These are phyloP conservation scores for Thalassophryne amazonica DNA, from an alignment of 2,797 vertebrate genomes.

Conservation along the genomic window DNA sequence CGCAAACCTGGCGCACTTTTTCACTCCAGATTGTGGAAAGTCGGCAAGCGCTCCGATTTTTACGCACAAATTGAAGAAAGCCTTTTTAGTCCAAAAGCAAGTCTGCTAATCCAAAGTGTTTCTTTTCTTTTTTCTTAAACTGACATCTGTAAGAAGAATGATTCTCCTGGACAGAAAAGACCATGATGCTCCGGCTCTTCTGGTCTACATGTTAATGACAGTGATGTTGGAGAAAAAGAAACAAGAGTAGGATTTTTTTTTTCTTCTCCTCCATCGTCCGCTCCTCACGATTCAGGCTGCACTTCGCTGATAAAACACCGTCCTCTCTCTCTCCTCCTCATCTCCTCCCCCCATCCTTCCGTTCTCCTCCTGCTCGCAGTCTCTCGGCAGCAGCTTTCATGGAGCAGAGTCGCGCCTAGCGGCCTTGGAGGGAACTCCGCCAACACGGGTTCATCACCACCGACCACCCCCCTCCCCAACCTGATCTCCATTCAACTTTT, in stretches of 20 bases:
- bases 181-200: constrained; percentile 72
- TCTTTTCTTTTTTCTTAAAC: neutral
- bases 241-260: constrained; percentile 50
- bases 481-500: too few species aligned
- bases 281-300: constrained; percentile 82
- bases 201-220: constrained; percentile 66
- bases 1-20: constrained; percentile 56
- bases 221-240: constrained; percentile 47
- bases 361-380: constrained; percentile 2
- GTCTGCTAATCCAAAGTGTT: constrained; percentile 81
- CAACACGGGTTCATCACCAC: neutral
- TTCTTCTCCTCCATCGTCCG: constrained; percentile 56
- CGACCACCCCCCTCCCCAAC: constrained; percentile 3
- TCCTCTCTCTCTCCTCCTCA: constrained; percentile 74
- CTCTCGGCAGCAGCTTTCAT: constrained; percentile 80
- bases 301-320: constrained; percentile 81
- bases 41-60: constrained; percentile 66
- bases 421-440: constrained; percentile 74
- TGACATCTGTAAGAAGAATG: constrained; percentile 31
- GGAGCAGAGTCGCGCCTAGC: constrained; percentile 91
- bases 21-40: constrained; percentile 62
- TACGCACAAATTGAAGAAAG: constrained; percentile 64
- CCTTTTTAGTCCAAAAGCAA: constrained; percentile 78
- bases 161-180: constrained; percentile 76
- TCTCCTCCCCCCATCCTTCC: constrained; percentile 27